Conservation (phyloP, 1,140 invertebrate species). For the Idris sp. region DNA sequence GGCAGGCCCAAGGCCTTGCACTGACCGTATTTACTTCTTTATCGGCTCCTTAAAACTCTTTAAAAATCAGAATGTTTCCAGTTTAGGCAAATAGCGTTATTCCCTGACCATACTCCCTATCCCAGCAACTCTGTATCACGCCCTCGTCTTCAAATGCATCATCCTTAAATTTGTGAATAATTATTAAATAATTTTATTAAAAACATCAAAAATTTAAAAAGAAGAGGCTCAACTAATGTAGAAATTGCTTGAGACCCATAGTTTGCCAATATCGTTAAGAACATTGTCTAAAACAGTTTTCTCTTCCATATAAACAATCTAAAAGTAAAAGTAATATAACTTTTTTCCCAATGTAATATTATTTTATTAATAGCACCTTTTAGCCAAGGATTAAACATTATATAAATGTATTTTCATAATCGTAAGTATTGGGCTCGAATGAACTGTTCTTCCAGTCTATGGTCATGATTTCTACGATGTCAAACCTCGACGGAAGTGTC, state of each 20-base stretch:
- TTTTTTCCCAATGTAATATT: no score
- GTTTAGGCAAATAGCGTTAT: conserved; percentile 80
- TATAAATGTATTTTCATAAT: conserved; percentile 80
- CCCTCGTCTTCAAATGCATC: conserved; percentile 81
- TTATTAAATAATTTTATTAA: no score
- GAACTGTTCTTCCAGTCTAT: conserved; percentile 35
- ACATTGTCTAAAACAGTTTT: conserved; percentile 79
- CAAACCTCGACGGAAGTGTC: conserved; percentile 73
- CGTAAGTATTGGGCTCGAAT: conserved; percentile 61
- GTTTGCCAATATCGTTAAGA: conserved; percentile 82
- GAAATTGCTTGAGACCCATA: conserved; percentile 85
- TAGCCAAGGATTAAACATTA: conserved; percentile 91
- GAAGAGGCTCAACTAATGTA: conserved; percentile 83
- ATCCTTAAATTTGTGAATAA: conserved; percentile 77
- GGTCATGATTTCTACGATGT: conserved; percentile 71
- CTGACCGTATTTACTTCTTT: conserved; percentile 83
- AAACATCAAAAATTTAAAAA: no score
- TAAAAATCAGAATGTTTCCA: conserved; percentile 80
- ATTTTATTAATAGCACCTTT: conserved; percentile 80
- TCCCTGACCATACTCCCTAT: conserved; percentile 82
- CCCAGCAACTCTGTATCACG: conserved; percentile 82
- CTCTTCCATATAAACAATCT: conserved; percentile 80
- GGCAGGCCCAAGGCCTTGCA: conserved; percentile 83
- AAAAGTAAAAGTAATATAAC: conserved; percentile 77
- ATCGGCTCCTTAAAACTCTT: conserved; percentile 78